Conservation (phyloP, 2,113 vertebrate species). For the Notarius quadriscutis region DNA sequence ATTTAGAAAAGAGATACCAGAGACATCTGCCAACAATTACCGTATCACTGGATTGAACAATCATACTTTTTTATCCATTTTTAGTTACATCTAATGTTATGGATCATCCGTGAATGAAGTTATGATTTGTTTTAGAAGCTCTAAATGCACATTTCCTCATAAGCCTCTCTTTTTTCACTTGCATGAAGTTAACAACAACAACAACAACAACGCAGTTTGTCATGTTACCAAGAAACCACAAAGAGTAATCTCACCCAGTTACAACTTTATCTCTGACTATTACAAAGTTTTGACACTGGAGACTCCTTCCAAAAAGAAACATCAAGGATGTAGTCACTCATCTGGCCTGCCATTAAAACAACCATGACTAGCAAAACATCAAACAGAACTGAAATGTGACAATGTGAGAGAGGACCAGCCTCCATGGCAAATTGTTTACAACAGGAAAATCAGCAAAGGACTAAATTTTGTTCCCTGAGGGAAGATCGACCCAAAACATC, state of each 20-base stretch:
- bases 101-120: too few species aligned
- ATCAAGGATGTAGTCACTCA: too few species aligned
- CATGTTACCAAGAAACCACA: background rate
- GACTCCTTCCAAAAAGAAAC: background rate
- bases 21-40: too few species aligned
- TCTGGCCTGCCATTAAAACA: too few species aligned
- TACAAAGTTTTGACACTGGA: background rate
- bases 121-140: background rate
- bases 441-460: too few species aligned
- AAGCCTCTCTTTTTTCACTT: too few species aligned
- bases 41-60: background rate
- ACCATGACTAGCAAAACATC: too few species aligned
- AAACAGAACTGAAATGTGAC: too few species aligned
- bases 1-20: background rate
- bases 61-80: background rate
- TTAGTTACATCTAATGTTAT: background rate
- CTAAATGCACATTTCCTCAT: background rate
- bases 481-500: too few species aligned
- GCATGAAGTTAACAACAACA: background rate
- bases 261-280: background rate
- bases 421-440: too few species aligned
- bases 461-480: too few species aligned
- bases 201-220: background rate
- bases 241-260: background rate
- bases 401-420: too few species aligned